Evolutionary conservation across 2,113 vertebrate species (phyloP), one percentile per base, ranked within the genome.

Genomic region (Excalfactoria chinensis): DNA sequence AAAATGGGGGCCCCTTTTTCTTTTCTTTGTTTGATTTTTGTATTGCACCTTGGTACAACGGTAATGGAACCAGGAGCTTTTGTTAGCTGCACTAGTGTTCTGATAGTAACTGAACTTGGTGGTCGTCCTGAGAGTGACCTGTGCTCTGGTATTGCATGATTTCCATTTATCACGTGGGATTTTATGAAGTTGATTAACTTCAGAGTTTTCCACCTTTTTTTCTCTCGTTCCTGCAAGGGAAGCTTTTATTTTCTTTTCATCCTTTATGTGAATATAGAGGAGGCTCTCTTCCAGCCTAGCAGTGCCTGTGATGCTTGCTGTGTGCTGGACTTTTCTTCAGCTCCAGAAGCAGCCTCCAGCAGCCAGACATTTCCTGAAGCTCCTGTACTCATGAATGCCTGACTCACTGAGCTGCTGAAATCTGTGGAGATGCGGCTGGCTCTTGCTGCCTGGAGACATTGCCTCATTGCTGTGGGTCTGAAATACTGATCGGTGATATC

Each of bases 181-280:
- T 56, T 93, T 19, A 51, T 46, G 58, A 84, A 83, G 55, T 80
- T 59, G 82, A 74, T 89, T 63, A 74, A n/a, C 83, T 93, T 30
- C 60, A 62, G 28, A 49, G 34, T 69, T 91, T 87, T 91, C 44
- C 58, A 44, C 48, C 46, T 86, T 66, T 83, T 58, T 28, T 84
- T 30, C 63, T 67, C 21, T 91, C 60, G 22, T 44, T 56, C 37
- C 37, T 41, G 23, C 30, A 32, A 19, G 53, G 41, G 40, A 40
- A 41, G 8, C 37, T 25, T 40, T 59, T 58, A 40, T 59, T 58
- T 59, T 8, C 7, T 59, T 63, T 63, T 28, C 5, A 77, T 76
- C 34, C 60, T 76, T 66, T 25, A n/a, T 21, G 11, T 86, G 72
- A 41, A 62, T 70, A 88, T 32, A 84, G 51, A 28, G 59, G 64